Percentiles rank a stretch among this genome's conserved stretches.
Conservation (phyloP, 2,888 invertebrate species). For the Entomobrya multifasciata region DNA sequence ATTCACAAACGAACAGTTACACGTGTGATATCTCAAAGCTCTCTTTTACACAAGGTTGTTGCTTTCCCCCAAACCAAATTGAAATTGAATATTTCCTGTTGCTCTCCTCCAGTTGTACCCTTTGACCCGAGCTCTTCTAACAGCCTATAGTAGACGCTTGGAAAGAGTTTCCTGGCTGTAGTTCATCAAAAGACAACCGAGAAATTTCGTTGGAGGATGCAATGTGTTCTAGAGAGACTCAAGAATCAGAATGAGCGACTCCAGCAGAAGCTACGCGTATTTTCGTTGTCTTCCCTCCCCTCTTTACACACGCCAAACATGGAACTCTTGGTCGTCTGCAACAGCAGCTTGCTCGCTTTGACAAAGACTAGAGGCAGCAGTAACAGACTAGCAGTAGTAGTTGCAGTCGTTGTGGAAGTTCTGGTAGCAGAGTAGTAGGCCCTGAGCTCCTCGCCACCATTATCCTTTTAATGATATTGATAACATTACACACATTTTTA, state of each 20-base stretch:
- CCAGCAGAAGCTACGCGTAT: slow-evolving; percentile 37
- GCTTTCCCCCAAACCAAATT: too few relatives aligned
- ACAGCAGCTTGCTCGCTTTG: not conserved
- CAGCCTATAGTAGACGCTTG: too few relatives aligned
- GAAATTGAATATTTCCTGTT: too few relatives aligned
- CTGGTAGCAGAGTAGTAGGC: not conserved
- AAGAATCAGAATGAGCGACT: slow-evolving; percentile 32
- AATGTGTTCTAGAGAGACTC: slow-evolving; percentile 47
- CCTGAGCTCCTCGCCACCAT: slow-evolving; percentile 17
- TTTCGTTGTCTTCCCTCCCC: not conserved
- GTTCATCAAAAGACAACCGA: not conserved
- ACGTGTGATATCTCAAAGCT: too few relatives aligned
- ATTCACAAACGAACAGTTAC: too few relatives aligned
- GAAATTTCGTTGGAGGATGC: not conserved
- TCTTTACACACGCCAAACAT: slow-evolving; percentile 20
- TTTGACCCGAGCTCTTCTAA: not conserved
- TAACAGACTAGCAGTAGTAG: not conserved
- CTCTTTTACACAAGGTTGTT: too few relatives aligned
- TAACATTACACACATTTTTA: slow-evolving; percentile 17
- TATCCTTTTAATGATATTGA: slow-evolving; percentile 14
- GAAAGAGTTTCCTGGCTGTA: too few relatives aligned
- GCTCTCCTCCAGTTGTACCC: not conserved
- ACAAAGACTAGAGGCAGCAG: not conserved
- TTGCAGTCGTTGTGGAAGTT: not conserved
- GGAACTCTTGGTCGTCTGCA: not conserved